These are phyloP conservation scores for Bhutanitis thaidina DNA, from an alignment of 2,888 invertebrate species.

Conservation along the genomic window DNA sequence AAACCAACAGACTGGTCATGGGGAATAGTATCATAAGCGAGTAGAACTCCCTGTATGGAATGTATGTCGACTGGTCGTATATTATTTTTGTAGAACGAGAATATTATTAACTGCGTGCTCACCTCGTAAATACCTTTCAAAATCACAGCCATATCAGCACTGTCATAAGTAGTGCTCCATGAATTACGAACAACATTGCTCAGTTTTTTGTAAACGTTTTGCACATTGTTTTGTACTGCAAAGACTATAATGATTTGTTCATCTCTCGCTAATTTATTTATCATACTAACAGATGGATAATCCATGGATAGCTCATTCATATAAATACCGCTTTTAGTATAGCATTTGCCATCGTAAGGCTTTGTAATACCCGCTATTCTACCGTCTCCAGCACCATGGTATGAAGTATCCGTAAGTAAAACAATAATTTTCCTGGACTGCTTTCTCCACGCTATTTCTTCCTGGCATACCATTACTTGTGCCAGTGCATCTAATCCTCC, in stretches of 20 bases:
- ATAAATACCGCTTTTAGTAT: conserved; percentile 77
- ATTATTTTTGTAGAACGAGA: no score
- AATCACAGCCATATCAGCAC: conserved; percentile 21
- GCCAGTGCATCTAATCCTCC: conserved; percentile 94
- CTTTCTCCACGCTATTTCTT: conserved; percentile 88
- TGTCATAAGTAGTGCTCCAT: conserved; percentile 22
- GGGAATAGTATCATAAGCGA: no score
- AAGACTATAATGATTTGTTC: conserved; percentile 46
- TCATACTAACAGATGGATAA: conserved; percentile 88
- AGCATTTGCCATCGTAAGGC: conserved; percentile 86
- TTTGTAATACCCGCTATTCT: conserved; percentile 81
- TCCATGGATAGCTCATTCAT: conserved; percentile 81
- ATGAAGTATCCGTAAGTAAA: conserved; percentile 87
- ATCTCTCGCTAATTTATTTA: conserved; percentile 66
- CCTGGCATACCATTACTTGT: conserved; percentile 83
- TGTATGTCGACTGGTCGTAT: no score
- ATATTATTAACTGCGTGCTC: conserved; percentile 18
- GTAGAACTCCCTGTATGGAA: no score
- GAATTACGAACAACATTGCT: conserved; percentile 39
- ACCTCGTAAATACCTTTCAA: conserved; percentile 49
- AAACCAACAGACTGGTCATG: no score
- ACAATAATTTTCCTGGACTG: conserved; percentile 87
- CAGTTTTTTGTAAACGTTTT: conserved; percentile 34
- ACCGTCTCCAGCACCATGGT: conserved; percentile 90
- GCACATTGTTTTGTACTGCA: conserved; percentile 25